Evolutionary conservation across 2,113 vertebrate species (phyloP), one percentile per base, ranked within the genome.

Genomic region (Meles meles): DNA sequence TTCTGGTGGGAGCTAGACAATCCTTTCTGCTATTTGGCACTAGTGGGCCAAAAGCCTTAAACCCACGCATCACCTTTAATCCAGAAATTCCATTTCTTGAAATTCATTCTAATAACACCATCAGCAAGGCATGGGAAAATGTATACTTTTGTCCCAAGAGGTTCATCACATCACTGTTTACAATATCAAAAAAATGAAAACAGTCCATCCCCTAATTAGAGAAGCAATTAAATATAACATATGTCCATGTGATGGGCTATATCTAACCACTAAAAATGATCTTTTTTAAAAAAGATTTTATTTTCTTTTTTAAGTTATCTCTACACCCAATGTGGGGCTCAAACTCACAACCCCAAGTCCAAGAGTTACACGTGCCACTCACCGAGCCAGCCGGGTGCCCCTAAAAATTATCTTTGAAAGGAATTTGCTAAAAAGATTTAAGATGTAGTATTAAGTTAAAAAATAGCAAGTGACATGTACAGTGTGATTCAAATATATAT

Each of bases 71-170:
- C 37, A 57, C 21, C 44, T 95, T 89, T 96, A 69, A 95, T 49
- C 31, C n/a, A 89, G 61, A 93, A 95, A 93, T 95, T 34, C 17
- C 18, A 69, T 61, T 96, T 89, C 65, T 89, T 96, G 47, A 82
- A 72, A 83, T 83, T 92, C 87, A 89, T 74, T 94, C 67, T 83
- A 94, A 61, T 86, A 82, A 80, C 89, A 29, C 47, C 39, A 89
- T 59, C 71, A 94, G 34, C 29, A 96, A 96, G 11, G 6, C 39
- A 80, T 13, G 49, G 42, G 29, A 92, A 96, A 87, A 72, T 83
- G 18, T 12, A 87, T 59, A 87, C 49, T 92, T 94, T 90, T 79
- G 31, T 89, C 65, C 27, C 81, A 83, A 88, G 23, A 88, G 5
- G 6, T 20, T 37, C 17, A 90, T 95, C 61, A 83, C 18, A n/a